Evolutionary conservation across 2,888 invertebrate genomes (phyloP), one percentile per base, ranked within the genome.

Genomic region (Brenthis daphne): DNA sequence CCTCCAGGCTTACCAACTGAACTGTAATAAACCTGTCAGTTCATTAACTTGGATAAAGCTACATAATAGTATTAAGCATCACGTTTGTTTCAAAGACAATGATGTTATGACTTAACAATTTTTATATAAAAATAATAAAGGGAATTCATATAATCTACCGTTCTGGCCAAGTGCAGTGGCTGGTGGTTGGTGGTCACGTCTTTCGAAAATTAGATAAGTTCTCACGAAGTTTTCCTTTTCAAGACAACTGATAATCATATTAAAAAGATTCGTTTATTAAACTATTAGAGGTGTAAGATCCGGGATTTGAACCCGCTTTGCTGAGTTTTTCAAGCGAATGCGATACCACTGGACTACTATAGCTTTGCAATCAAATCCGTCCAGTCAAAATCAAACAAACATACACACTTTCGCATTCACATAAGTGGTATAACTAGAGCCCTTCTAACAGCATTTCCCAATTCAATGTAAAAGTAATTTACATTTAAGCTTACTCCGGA

Each of bases 11-110:
- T 73, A 74, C 74, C 74, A 74, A 65, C 70, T 75, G 72, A 72
- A 70, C 71, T 69, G 73, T 74, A 73, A 75, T 75, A 75, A 74
- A 74, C 73, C 74, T 73, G 76, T 72, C 75, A 74, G 74, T 72
- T 74, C 74, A 74, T 74, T 72, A 74, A 64, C 69, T 70, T 57
- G 73, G 70, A 73, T 67, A 72, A 64, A 70, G 66, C 72, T 55
- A 64, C 66, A 58, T 72, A 68, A 72, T 72, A 66, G 72, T 33
- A 70, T 66, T 72, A 70, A 66, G 57, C 72, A 64, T 70, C 60
- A 64, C 66, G 60, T 72, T 68, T 68, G 57, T 64, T 55, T 58
- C 53, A 64, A 66, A 70, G 60, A 67, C 66, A 60, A 24, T 60
- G 48, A 24, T 60, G 48, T n/a, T 60, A 12, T 50, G 29, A 60